Conservation (phyloP, 2,797 vertebrate genomes). For the Petrocephalus sullivani region DNA sequence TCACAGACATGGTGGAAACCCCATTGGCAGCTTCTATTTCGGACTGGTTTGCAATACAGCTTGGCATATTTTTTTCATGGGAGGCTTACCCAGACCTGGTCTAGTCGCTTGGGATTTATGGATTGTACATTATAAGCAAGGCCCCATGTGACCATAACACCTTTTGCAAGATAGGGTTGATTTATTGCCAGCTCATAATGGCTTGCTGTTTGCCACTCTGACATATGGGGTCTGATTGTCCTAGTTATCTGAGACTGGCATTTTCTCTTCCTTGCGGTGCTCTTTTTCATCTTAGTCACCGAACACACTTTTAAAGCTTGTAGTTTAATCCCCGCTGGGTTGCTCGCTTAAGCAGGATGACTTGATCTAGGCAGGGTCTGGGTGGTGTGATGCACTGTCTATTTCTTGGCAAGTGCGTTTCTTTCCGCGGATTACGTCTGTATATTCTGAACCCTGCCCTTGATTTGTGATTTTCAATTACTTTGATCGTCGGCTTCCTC, state of each 20-base stretch:
- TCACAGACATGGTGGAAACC: not conserved
- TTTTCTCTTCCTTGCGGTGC: not conserved
- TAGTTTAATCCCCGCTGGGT: not conserved
- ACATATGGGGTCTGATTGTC: not conserved
- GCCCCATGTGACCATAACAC: not conserved
- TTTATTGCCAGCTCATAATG: not conserved
- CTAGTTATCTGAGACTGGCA: not conserved
- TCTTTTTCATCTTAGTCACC: slow-evolving; percentile 12
- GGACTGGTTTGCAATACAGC: not conserved
- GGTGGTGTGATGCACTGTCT: not conserved
- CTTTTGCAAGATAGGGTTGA: not conserved
- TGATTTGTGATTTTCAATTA: slow-evolving; percentile 9
- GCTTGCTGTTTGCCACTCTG: not conserved
- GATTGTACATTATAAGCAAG: not conserved
- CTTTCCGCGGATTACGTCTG: not conserved
- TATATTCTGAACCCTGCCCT: not conserved
- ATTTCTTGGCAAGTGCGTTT: not conserved
- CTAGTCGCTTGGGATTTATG: not conserved
- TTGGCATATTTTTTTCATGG: not conserved
- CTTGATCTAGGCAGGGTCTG: not conserved
- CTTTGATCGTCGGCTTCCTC: not conserved
- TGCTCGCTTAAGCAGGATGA: not conserved
- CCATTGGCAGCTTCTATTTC: not conserved
- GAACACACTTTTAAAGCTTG: slow-evolving; percentile 4
- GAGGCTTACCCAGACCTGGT: not conserved